These are phyloP conservation scores for Streptopelia turtur DNA, from an alignment of 2,797 vertebrate genomes.

Conservation along the genomic window DNA sequence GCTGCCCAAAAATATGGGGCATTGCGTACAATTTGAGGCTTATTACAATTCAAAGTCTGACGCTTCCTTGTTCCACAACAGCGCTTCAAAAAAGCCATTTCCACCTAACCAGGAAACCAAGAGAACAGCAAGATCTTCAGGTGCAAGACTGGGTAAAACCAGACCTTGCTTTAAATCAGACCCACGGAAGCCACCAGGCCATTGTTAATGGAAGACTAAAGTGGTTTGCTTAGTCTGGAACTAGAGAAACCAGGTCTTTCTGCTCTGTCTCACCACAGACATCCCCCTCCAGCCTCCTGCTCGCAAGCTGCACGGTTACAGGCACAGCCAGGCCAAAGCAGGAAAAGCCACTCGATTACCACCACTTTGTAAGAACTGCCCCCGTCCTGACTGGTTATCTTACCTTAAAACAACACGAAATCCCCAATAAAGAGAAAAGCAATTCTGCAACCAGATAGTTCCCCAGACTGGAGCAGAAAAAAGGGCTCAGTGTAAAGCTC, in stretches of 20 bases:
- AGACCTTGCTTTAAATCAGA: background rate
- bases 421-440: background rate
- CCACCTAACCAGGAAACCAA: background rate
- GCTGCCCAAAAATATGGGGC: background rate
- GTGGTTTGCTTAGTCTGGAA: background rate
- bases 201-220: background rate
- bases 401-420: background rate
- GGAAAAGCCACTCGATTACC: background rate
- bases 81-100: background rate
- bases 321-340: background rate
- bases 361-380: background rate
- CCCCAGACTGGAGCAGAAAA: background rate
- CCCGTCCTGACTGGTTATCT: background rate
- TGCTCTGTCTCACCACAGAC: background rate
- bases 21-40: background rate
- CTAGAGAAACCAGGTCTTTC: background rate
- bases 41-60: background rate
- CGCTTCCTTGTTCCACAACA: background rate
- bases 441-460: background rate
- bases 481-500: background rate
- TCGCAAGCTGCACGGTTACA: fast-evolving
- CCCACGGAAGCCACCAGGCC: background rate
- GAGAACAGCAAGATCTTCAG: background rate
- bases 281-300: background rate
- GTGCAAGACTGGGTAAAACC: background rate